Evolutionary conservation across 1,140 invertebrate genomes (phyloP), one percentile per base, ranked within the genome.

Genomic region (Euschistus heros): DNA sequence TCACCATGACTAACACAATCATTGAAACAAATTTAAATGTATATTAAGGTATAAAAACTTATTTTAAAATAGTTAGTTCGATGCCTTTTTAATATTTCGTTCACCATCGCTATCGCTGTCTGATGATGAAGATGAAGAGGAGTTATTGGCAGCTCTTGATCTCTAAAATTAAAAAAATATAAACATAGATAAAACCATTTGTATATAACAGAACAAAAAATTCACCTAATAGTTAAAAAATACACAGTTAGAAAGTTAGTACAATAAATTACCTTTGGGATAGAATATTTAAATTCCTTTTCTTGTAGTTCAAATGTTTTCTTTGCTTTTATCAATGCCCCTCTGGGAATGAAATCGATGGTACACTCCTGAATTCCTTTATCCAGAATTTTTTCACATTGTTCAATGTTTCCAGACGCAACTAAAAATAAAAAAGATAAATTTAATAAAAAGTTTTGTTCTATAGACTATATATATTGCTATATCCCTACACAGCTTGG

Each of bases 251-350:
- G 13, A 37, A 37, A 10, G 13, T 13, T 37, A 1, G 13, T 37
- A 10, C 1, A 37, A 37, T 13, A 13, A 37, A 37, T 37, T 37
- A 37, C 33, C 24, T 54, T 4, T 8, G 66, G 66, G 2, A 67
- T 60, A 37, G 20, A 37, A 52, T 67, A 67, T 42, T 64, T 64
- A 27, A 67, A 67, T 42, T 44, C 20, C 22, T 37, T 64, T 18
- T 59, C 63, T 2, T 55, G 7, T 7, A 37, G 18, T 65, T 67
- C 66, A 2, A 67, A 46, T 33, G 13, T 30, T n/a, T n/a, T 61
- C 33, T 67, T 67, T 3, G 65, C n/a, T 57, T 26, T 64, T n/a
- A 20, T 8, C 4, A 67, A 18, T 33, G 37, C 33, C 15, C 4
- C 10, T 14, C 47, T 52, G 37, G 24, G 27, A 22, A 67, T 61